Evolutionary conservation across 92 coral and sea anemone species (phyloP).

Genomic region (Phenganax subtilis): DNA sequence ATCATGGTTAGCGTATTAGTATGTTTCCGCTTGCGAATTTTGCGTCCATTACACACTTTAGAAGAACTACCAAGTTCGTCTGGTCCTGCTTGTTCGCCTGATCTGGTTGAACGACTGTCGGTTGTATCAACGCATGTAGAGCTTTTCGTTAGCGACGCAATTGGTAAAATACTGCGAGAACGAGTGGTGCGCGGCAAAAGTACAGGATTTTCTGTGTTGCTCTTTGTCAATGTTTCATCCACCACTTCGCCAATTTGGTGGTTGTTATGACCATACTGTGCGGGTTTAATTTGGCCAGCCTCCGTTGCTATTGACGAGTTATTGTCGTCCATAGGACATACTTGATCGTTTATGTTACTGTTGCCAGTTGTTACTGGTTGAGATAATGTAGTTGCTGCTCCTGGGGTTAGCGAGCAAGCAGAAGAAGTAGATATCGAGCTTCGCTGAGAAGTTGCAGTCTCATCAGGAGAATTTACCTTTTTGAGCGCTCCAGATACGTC

Average conservation of each 20-base stretch:
- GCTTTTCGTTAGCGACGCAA: background rate
- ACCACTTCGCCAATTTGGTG: background rate
- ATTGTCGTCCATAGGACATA: background rate
- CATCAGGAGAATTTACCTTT: background rate
- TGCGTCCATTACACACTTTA: background rate
- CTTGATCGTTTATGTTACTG: background rate
- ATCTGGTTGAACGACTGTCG: background rate
- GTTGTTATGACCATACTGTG: background rate
- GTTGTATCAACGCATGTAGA: background rate
- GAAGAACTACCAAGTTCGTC: background rate
- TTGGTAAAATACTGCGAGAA: background rate
- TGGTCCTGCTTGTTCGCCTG: background rate
- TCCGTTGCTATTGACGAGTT: background rate
- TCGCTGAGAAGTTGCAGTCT: background rate
- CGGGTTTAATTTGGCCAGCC: background rate
- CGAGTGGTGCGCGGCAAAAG: background rate
- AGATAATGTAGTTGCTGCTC: background rate
- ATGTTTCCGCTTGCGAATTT: background rate
- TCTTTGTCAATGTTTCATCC: background rate
- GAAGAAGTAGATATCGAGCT: background rate
- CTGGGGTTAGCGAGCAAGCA: background rate
- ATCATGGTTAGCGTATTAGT: background rate
- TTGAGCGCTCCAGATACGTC: slow-evolving; percentile 32
- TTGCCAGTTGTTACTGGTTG: background rate
- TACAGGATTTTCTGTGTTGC: background rate